Evolutionary conservation across 2,113 vertebrate genomes (phyloP), one percentile per base, ranked within the genome.

Genomic region (Daboia siamensis): DNA sequence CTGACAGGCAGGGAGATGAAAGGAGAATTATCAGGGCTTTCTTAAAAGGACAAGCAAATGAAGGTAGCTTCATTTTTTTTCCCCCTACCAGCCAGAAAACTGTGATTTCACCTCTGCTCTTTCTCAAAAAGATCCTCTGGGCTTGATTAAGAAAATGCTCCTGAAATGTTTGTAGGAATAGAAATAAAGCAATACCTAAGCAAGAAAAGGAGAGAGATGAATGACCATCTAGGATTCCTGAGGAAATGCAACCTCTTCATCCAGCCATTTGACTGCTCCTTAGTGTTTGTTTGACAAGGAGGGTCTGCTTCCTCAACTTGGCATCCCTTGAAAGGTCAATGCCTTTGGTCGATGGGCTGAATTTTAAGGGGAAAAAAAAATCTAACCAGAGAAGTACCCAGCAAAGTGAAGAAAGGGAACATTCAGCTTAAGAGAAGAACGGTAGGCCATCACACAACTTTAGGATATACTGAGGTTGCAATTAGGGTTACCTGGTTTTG

Each of bases 121-220:
- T 92, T 92, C 93, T 91, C 93, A 95, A 97, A 95, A 86, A 96
- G 94, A 95, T 92, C 85, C 91, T 61, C 94, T 94, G 94, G 95
- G 94, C 93, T 52, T 93, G 93, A 91, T 91, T 91, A 80, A 93
- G 91, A 96, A 95, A 95, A 88, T 0, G 7, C 90, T 94, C 92
- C 87, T 93, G 87, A 86, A 90, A 94, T 92, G 94, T 91, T 93
- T 64, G 90, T 95, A 94, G 93, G 95, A 95, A 94, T 94, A 90
- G 94, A 96, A 96, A 95, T 95, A 96, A 33, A 89, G 94, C 86
- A 92, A 95, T 93, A 7, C 57, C 59, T 88, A 85, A 93, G 92
- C 48, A 89, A 94, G 87, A 0, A 0, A 74, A 52, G 56, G 54
- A 85, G 93, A 7, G 93, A 94, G 95, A 93, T 90, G 54, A 55